A percentile compares a stretch with the other conserved stretches of the same genome.
phyloP scores from a whole-genome alignment of 92 coral and sea anemone genomes.

The Muricea muricata region DNA sequence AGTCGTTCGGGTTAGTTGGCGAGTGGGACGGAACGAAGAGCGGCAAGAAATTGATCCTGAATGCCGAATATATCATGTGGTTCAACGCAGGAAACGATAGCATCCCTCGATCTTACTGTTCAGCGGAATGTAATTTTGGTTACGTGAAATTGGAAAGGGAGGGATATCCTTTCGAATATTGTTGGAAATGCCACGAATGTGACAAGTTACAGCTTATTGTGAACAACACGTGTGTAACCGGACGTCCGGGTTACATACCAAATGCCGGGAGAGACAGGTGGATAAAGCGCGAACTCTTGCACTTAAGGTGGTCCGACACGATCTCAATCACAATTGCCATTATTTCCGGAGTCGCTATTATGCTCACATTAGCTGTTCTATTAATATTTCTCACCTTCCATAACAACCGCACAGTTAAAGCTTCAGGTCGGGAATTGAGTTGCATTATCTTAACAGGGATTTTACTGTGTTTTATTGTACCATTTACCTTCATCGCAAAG shows the following conservation, averaged over 20 bases:
- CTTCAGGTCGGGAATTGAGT: slow-evolving; percentile 84
- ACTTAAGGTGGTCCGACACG: slow-evolving; percentile 61
- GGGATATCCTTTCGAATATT: slow-evolving; percentile 60
- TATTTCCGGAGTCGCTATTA: slow-evolving; percentile 50
- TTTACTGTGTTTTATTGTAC: neutral
- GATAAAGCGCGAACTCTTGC: slow-evolving; percentile 62
- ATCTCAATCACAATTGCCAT: slow-evolving; percentile 57
- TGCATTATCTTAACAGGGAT: slow-evolving; percentile 22
- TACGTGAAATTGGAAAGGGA: slow-evolving; percentile 49
- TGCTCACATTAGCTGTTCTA: slow-evolving; percentile 56
- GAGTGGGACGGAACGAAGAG: slow-evolving; percentile 69
- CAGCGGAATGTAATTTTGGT: slow-evolving; percentile 64
- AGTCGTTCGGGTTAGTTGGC: slow-evolving; percentile 57
- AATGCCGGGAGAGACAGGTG: slow-evolving; percentile 57
- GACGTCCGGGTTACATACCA: slow-evolving; percentile 69
- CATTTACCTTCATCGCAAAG: slow-evolving; percentile 20
- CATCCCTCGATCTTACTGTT: slow-evolving; percentile 75
- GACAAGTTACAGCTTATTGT: slow-evolving; percentile 48
- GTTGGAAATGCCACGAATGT: slow-evolving; percentile 81
- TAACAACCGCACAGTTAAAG: slow-evolving; percentile 81
- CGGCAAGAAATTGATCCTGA: slow-evolving; percentile 60
- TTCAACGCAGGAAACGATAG: neutral
- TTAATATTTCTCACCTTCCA: slow-evolving; percentile 52
- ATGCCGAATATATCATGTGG: neutral
- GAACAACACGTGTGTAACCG: slow-evolving; percentile 70